Base-by-base conservation (phyloP, 2,113 vertebrate genomes). In the Tinamus guttatus region DNA sequence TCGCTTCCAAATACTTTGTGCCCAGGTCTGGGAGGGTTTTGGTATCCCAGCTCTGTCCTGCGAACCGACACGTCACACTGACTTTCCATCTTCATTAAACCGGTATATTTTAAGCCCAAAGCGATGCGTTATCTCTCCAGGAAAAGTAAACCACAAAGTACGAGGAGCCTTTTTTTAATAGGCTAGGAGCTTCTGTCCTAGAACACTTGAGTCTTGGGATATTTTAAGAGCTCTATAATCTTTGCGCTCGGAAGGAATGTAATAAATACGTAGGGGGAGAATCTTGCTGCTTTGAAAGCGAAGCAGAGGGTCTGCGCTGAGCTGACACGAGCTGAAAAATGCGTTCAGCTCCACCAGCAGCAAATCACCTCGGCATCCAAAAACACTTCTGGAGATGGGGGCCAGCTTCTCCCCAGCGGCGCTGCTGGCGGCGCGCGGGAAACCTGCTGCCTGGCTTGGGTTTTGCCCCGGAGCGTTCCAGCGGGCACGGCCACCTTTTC, bases 331-430 rank as follows among this genome's bases (percentile, higher is more conserved):
- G 92, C 81, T 78, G 51, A 91, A 90, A 81, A 89, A 89, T 93
- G 70, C 81, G 91, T 94, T 95, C 93, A 83, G 93, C 75, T 81
- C 93, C 77, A 96, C 96, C 95, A 90, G 85, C 85, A 94, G 85
- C 94, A 95, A 95, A 94, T 90, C 81, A 63, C 85, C 93, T 82
- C 41, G 77, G n/a, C 65, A 75, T 87, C 81, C 81, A 91, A 3
- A 75, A n/a, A 73, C 41, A 56, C 93, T 87, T 64, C 41, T 69
- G 16, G 87, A 69, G 73, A 65, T 40, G 68, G 76, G 85, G 85
- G 60, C 59, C 54, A 67, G 1, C 51, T 45, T 2, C 52, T 1
- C 38, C 16, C 17, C 15, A 96, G 69, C 13, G 32, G 65, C 54
- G n/a, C 84, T 81, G 51, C 87, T 95, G 95, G 85, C 68, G 92